A percentile compares a stretch with the other conserved stretches of the same genome.
phyloP scores from a whole-genome alignment of 2,797 vertebrate species.

The Hemibagrus guttatus region DNA sequence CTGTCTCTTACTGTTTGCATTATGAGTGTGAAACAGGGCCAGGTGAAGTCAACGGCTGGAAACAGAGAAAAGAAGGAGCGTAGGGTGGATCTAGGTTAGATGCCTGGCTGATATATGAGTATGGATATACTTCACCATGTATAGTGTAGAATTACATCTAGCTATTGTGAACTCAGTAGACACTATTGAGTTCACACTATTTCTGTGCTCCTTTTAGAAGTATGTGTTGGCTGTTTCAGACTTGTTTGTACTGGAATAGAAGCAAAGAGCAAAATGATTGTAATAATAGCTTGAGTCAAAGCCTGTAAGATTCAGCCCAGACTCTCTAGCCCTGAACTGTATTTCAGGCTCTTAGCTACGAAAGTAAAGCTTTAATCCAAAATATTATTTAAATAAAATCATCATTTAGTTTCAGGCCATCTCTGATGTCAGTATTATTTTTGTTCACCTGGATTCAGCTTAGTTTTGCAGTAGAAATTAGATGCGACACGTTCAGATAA shows the following conservation, averaged over 20 bases:
- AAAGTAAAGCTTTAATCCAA: not conserved
- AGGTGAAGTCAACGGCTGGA: conserved; percentile 9
- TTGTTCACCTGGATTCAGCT: not conserved
- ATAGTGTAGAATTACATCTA: not conserved
- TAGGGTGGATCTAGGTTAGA: conserved; percentile 7
- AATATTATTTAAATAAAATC: not conserved
- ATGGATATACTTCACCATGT: not conserved
- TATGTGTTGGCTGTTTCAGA: not conserved
- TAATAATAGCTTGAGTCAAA: conserved; percentile 10
- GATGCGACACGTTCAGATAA: not conserved
- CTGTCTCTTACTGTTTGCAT: conserved; percentile 9
- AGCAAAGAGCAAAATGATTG: not conserved
- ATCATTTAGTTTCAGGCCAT: not conserved
- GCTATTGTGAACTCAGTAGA: conserved; percentile 7
- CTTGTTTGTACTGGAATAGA: conserved; percentile 25
- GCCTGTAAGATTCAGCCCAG: not conserved
- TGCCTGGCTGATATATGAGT: conserved; percentile 21
- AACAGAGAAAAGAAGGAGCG: conserved; percentile 6
- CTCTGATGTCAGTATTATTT: conserved; percentile 4
- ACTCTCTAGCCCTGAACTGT: not conserved
- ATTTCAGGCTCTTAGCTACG: not conserved
- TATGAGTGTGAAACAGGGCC: not conserved
- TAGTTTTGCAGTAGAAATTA: not conserved
- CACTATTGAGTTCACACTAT: not conserved
- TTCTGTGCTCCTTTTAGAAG: not conserved